Percentiles rank a stretch among this genome's conserved stretches.
Evolutionary conservation across 2,888 invertebrate genomes (phyloP).

Genomic region (Meloe dianella): DNA sequence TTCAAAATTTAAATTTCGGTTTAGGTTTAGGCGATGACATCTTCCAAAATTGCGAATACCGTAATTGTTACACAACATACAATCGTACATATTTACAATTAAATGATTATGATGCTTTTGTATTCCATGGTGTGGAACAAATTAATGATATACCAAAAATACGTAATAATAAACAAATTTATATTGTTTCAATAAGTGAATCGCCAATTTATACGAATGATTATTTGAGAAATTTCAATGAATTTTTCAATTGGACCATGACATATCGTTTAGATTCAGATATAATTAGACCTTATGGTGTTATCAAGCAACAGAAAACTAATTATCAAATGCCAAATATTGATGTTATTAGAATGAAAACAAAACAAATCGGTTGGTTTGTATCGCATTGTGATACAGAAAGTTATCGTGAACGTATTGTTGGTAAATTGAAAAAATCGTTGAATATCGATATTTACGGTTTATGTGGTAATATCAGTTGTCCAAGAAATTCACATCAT

Average conservation of each 20-base stretch:
- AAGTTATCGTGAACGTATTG: constrained; percentile 59
- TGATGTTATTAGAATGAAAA: constrained; percentile 49
- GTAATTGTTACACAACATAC: constrained; percentile 60
- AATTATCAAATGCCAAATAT: constrained; percentile 36
- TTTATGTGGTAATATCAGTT: constrained; percentile 62
- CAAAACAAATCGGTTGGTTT: constrained; percentile 65
- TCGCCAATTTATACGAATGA: constrained; percentile 50
- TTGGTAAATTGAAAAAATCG: constrained; percentile 62
- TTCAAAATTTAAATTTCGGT: constrained; percentile 36
- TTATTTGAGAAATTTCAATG: constrained; percentile 42
- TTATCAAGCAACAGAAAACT: constrained; percentile 32
- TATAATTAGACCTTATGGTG: constrained; percentile 57
- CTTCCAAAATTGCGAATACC: constrained; percentile 51
- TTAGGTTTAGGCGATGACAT: constrained; percentile 37
- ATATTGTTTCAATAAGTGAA: constrained; percentile 63
- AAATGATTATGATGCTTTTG: constrained; percentile 61
- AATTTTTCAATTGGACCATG: constrained; percentile 66
- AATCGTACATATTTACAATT: constrained; percentile 51
- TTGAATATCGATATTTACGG: constrained; percentile 70
- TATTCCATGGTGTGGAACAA: constrained; percentile 62
- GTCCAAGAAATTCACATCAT: constrained; percentile 44
- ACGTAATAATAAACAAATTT: constrained; percentile 59
- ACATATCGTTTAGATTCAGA: constrained; percentile 61
- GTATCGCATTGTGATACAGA: constrained; percentile 63
- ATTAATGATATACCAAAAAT: constrained; percentile 45